Evolutionary conservation across 2,888 invertebrate species (phyloP), one percentile per base, ranked within the genome.

Genomic region (Xanthia togata): DNA sequence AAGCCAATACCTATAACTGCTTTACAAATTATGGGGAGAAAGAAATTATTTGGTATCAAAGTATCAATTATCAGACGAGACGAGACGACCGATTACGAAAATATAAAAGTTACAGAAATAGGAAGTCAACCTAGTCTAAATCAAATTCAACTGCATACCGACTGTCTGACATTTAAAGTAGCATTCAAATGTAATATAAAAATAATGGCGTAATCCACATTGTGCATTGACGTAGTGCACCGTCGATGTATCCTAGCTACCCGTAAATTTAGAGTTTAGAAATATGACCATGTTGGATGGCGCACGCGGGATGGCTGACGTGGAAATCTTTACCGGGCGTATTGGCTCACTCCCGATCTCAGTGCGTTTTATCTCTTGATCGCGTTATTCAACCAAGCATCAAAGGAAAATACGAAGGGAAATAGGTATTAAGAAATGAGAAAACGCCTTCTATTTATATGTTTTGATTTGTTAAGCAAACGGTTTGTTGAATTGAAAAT

Each of bases 351-450:
- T 88, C 90, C 85, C 92, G 91, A 92, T 93, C 90, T 88, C 92
- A 84, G 92, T 94, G 93, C 93, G 93, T 95, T 95, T 95, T 95
- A 95, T 96, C 94, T 95, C 93, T 94, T 95, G 94, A 95, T 95
- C 96, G 94, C 93, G 93, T 95, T 95, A 95, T 95, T 95, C 95
- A 95, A 90, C 93, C 93, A 93, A 94, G 94, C 94, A 94, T 95
- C 94, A 95, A 95, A 95, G 93, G 91, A 94, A 95, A 95, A 95
- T 93, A 92, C 91, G 92, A 92, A 85, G 89, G 90, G 92, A 93
- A 94, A 94, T 93, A 70, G 68, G 81, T 79, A 94, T 94, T 93
- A 93, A 93, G 93, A 92, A 93, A 92, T 91, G 92, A 91, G 81
- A 93, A 91, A 92, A 91, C 91, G 91, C 92, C 92, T 93, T 92